phyloP scores from a whole-genome alignment of 2,888 invertebrate species.

The Volucella zonaria region DNA sequence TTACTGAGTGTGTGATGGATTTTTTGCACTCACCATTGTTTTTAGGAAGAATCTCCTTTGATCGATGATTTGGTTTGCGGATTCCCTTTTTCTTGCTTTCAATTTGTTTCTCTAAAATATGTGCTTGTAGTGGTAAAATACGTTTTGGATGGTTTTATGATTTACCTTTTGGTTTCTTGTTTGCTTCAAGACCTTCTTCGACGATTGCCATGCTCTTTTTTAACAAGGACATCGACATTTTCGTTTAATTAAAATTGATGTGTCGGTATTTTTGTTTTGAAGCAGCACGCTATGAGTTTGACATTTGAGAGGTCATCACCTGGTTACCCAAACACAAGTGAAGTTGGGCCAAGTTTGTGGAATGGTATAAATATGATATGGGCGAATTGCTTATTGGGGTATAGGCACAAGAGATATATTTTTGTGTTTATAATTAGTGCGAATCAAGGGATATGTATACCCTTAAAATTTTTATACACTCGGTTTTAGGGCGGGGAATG shows the following conservation, averaged over 20 bases:
- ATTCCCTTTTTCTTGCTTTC: conserved; percentile 19
- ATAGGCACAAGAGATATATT: too few relatives aligned
- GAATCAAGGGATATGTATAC: too few relatives aligned
- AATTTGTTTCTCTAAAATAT: conserved; percentile 39
- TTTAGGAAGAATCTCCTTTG: neutral
- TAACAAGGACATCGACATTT: conserved; percentile 63
- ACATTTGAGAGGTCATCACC: conserved; percentile 55
- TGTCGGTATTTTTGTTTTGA: conserved; percentile 39
- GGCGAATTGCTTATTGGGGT: conserved; percentile 1
- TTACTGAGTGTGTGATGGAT: neutral
- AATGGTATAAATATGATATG: conserved; percentile 2
- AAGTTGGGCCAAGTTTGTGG: conserved; percentile 14
- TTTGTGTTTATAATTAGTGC: too few relatives aligned
- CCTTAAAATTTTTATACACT: too few relatives aligned
- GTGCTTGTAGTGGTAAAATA: neutral
- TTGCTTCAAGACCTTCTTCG: conserved; percentile 35
- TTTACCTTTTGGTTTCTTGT: conserved; percentile 46
- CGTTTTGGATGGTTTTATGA: neutral
- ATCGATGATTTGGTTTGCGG: neutral
- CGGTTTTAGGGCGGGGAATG: too few relatives aligned
- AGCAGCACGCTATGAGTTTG: conserved; percentile 26
- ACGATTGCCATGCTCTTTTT: conserved; percentile 68
- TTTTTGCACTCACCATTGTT: conserved; percentile 1
- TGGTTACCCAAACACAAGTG: conserved; percentile 13
- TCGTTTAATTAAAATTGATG: neutral